Evolutionary conservation across 2,113 vertebrate species (phyloP), one percentile per base, ranked within the genome.

Genomic region (Vidua chalybeata): DNA sequence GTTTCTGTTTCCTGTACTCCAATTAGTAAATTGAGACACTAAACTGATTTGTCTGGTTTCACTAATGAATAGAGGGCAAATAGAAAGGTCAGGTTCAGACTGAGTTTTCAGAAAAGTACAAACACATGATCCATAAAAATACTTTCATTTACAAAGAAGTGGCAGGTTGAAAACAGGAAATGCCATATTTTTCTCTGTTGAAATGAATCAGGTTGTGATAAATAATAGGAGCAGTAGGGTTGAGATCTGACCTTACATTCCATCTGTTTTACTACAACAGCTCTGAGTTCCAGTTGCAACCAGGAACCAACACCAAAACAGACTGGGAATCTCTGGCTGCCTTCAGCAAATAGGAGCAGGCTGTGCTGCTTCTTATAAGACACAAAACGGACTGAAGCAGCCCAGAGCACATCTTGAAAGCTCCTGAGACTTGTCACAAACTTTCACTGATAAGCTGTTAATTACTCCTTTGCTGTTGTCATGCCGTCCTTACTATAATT

Each of bases 151-250:
- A 2, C 11, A 33, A 37, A 24, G 62, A 87, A 79, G 24, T 16
- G n/a, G 17, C 55, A 48, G 31, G 41, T 64, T 90, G 54, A 54
- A 86, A 92, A 76, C 45, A 73, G 67, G 54, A 94, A 83, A 72
- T 55, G 33, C 23, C 33, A 6, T 71, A 11, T 94, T 94, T 54
- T 76, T 83, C 63, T 49, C 55, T 84, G 59, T 10, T 94, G 68
- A 49, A 73, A 71, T 77, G 6, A 59, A 31, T 54, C 22, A 71
- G 66, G 22, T 73, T 87, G 18, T 66, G 51, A 62, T 69, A 80
- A 61, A 68, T 59, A 82, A 21, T 52, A 64, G 69, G 35, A 87
- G 43, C 30, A 81, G 46, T 7, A 56, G 33, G 28, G 9, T 67
- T 91, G 46, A 55, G 39, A 62, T 17, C 51, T 76, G 59, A 56